A percentile compares a stretch with the other conserved stretches of the same genome.
phyloP scores from a whole-genome alignment of 2,888 invertebrate species.

The Limulus polyphemus region DNA sequence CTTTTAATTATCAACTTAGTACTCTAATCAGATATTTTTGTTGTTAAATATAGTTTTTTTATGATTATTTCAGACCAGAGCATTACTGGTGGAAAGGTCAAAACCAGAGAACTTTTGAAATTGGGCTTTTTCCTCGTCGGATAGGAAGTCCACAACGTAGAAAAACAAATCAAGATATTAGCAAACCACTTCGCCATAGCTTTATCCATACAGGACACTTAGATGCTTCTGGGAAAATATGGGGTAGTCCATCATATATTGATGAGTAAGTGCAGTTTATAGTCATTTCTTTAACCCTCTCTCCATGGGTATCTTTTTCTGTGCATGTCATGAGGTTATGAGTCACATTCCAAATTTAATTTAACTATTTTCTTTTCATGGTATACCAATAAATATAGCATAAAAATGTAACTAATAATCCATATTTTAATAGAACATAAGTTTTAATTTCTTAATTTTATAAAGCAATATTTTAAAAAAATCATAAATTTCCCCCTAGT shows the following conservation, averaged over 20 bases:
- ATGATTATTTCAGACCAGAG: slow-evolving; percentile 46
- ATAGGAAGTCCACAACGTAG: slow-evolving; percentile 53
- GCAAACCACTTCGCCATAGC: slow-evolving; percentile 63
- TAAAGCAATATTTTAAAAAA: no score
- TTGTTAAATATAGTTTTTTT: not conserved
- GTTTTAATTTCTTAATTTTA: no score
- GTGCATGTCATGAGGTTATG: no score
- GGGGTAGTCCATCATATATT: slow-evolving; percentile 68
- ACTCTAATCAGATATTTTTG: not conserved
- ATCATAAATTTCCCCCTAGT: no score
- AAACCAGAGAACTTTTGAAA: slow-evolving; percentile 72
- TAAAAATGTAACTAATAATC: no score
- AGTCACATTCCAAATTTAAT: no score
- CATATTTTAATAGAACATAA: no score
- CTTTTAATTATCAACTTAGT: no score
- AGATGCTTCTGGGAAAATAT: slow-evolving; percentile 57
- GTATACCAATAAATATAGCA: no score
- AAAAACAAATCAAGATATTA: slow-evolving; percentile 54
- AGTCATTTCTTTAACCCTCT: no score
- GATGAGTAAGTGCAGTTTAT: slow-evolving; percentile 45
- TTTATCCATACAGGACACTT: slow-evolving; percentile 60
- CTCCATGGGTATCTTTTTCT: no score
- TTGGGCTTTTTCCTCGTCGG: slow-evolving; percentile 75
- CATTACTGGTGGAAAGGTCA: slow-evolving; percentile 94
- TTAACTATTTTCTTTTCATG: no score